phyloP scores from a whole-genome alignment of 2,888 invertebrate species.

The Loripinus fragilis region DNA sequence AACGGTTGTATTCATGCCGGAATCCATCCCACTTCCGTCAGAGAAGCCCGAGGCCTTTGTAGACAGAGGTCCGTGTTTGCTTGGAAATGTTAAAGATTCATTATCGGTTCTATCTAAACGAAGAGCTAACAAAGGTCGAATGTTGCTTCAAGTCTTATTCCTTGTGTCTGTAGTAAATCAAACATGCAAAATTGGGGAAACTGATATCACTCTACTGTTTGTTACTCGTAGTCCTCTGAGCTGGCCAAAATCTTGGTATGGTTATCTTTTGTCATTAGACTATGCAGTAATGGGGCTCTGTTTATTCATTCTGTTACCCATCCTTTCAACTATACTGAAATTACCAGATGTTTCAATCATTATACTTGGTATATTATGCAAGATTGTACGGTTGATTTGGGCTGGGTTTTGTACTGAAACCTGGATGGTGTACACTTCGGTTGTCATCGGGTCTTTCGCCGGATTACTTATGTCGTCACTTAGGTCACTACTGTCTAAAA shows the following conservation, averaged over 20 bases:
- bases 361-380: constrained; percentile 78
- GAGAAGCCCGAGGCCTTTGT: constrained; percentile 40
- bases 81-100: constrained; percentile 71
- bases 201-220: constrained; percentile 81
- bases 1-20: constrained; percentile 72
- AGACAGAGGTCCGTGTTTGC: constrained; percentile 47
- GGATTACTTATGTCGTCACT: constrained; percentile 79
- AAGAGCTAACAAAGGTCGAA: constrained; percentile 63
- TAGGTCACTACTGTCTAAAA: constrained; percentile 81
- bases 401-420: constrained; percentile 73
- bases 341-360: constrained; percentile 77
- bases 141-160: constrained; percentile 73
- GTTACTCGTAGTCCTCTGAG: constrained; percentile 78
- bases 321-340: constrained; percentile 73
- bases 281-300: constrained; percentile 81
- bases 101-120: constrained; percentile 69
- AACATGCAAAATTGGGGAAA: constrained; percentile 81
- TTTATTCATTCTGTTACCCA: constrained; percentile 79
- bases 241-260: constrained; percentile 80
- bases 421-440: constrained; percentile 80
- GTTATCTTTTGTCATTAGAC: constrained; percentile 81
- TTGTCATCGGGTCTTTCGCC: constrained; percentile 77
- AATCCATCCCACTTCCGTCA: constrained; percentile 61
- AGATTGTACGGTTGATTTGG: constrained; percentile 76
- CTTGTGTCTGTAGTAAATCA: constrained; percentile 74